Evolutionary conservation across 2,797 vertebrate genomes (phyloP).

Genomic region (Amblyopsis hoosieri): DNA sequence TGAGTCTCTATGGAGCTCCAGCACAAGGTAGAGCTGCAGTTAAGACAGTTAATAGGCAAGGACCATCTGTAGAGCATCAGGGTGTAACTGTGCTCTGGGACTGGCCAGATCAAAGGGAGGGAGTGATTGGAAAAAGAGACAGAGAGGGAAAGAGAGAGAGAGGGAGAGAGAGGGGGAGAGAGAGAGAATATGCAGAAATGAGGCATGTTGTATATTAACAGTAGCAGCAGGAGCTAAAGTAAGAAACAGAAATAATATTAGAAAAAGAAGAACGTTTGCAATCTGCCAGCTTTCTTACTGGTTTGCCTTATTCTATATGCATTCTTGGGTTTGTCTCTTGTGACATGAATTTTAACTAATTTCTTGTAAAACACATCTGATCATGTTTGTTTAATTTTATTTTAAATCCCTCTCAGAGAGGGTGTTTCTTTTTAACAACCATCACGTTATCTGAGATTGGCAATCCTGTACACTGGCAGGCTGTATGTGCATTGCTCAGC

Average conservation of each 20-base stretch:
- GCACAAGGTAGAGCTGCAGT: constrained; percentile 55
- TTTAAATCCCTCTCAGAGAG: too few relatives aligned
- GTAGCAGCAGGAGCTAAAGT: constrained; percentile 61
- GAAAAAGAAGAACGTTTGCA: constrained; percentile 64
- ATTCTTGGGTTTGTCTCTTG: too few relatives aligned
- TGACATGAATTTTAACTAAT: too few relatives aligned
- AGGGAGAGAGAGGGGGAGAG: constrained; percentile 20
- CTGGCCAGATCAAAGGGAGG: constrained; percentile 70
- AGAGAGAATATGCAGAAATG: constrained; percentile 42
- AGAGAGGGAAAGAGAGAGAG: constrained; percentile 22
- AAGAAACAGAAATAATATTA: constrained; percentile 47
- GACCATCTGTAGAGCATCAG: constrained; percentile 74
- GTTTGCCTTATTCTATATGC: constrained; percentile 46
- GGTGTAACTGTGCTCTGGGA: constrained; percentile 72
- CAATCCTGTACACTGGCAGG: too few relatives aligned
- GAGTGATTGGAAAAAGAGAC: constrained; percentile 3
- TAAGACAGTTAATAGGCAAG: constrained; percentile 77
- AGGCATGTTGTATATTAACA: constrained; percentile 30
- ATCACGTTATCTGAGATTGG: too few relatives aligned
- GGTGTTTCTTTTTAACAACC: too few relatives aligned
- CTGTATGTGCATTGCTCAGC: too few relatives aligned
- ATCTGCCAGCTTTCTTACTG: constrained; percentile 66
- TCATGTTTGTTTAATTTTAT: too few relatives aligned
- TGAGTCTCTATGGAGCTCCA: constrained; percentile 74
- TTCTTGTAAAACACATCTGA: too few relatives aligned